These are phyloP conservation scores for Crenuchus spilurus DNA, from an alignment of 2,797 vertebrate species.

Conservation along the genomic window DNA sequence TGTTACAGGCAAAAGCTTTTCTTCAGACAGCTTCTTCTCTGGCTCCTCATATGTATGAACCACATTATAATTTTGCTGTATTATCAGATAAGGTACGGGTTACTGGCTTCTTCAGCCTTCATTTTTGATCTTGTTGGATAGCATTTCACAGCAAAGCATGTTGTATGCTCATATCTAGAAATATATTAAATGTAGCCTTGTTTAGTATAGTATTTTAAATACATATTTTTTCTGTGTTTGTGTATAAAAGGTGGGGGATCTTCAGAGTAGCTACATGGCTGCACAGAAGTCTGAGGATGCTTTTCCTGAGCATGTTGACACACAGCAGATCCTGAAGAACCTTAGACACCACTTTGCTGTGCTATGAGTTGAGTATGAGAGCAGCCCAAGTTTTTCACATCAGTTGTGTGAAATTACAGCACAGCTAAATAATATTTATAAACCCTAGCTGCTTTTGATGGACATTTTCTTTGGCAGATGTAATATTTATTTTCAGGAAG, in stretches of 20 bases:
- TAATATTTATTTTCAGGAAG: background rate
- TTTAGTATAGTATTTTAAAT: too few relatives aligned
- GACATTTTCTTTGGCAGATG: background rate
- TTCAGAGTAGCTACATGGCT: constrained; percentile 92
- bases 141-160: too few relatives aligned
- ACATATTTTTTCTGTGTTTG: constrained; percentile 3
- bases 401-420: background rate
- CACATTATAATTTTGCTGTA: constrained; percentile 92
- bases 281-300: constrained; percentile 88
- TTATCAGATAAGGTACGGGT: constrained; percentile 92
- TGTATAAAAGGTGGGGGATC: constrained; percentile 86
- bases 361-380: constrained; percentile 81
- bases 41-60: constrained; percentile 94
- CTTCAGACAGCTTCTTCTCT: constrained; percentile 91
- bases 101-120: background rate
- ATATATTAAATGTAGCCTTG: too few relatives aligned
- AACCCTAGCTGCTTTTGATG: background rate
- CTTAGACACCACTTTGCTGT: constrained; percentile 89
- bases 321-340: constrained; percentile 89
- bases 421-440: background rate
- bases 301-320: constrained; percentile 94
- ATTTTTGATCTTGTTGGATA: too few relatives aligned
- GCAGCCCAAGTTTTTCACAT: background rate
- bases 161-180: too few relatives aligned
- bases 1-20: constrained; percentile 88